Percentiles rank a stretch among this genome's conserved stretches.
These are phyloP conservation scores for Thereva unica DNA, from an alignment of 2,888 invertebrate species.

Conservation along the genomic window DNA sequence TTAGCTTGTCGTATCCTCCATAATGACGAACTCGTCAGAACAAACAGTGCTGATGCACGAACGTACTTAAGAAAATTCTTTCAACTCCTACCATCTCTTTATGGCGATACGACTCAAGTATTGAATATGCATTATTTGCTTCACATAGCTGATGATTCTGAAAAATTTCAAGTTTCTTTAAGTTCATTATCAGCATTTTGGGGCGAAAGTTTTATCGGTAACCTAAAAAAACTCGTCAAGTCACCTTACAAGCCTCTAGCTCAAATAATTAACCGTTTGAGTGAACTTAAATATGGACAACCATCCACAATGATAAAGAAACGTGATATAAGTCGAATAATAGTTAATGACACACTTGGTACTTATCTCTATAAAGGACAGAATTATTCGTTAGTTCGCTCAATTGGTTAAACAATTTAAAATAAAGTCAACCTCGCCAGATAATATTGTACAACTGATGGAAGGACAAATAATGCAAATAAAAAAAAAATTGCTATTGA, in stretches of 20 bases:
- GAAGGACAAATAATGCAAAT: conserved; percentile 1
- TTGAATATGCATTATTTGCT: too few relatives aligned
- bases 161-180: too few relatives aligned
- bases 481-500: conserved; percentile 2
- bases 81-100: too few relatives aligned
- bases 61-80: neutral
- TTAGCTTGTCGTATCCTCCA: neutral
- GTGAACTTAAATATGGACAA: neutral
- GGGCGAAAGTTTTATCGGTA: too few relatives aligned
- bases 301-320: neutral
- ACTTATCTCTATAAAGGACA: too few relatives aligned
- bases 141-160: too few relatives aligned
- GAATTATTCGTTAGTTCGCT: neutral
- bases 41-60: neutral
- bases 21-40: neutral
- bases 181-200: too few relatives aligned
- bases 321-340: neutral
- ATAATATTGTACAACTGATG: conserved; percentile 4
- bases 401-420: too few relatives aligned
- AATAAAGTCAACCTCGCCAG: neutral
- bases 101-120: too few relatives aligned
- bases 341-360: too few relatives aligned
- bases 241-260: neutral
- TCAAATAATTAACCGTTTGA: neutral
- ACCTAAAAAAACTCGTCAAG: too few relatives aligned